phyloP scores from a whole-genome alignment of 2,888 invertebrate species.

The Phymatocera aterrima region DNA sequence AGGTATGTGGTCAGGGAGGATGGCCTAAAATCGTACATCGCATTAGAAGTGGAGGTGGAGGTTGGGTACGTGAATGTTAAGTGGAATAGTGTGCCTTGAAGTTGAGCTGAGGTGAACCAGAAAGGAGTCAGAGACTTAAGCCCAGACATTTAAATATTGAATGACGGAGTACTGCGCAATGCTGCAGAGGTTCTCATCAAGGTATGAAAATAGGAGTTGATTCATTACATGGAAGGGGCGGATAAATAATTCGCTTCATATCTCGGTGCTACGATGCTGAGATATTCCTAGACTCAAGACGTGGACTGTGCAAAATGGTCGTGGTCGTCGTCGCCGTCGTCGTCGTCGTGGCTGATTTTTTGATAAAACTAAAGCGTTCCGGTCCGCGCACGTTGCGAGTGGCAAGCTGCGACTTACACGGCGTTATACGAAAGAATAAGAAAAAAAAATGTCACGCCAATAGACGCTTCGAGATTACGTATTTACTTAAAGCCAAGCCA shows the following conservation, averaged over 20 bases:
- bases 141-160: conserved; percentile 14
- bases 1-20: conserved; percentile 37
- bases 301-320: neutral
- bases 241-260: conserved; percentile 18
- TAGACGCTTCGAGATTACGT: conserved; percentile 33
- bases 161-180: neutral
- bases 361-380: neutral
- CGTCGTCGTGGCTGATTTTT: conserved; percentile 1
- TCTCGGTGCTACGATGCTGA: conserved; percentile 39
- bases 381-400: too few species aligned
- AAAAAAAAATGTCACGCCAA: conserved; percentile 20
- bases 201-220: conserved; percentile 17
- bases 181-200: neutral
- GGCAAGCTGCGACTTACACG: neutral
- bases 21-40: conserved; percentile 8
- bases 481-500: conserved; percentile 24
- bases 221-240: conserved; percentile 9
- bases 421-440: neutral
- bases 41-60: too few species aligned
- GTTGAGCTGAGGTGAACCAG: conserved; percentile 8
- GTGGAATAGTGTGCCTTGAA: conserved; percentile 38
- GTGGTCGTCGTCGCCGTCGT: neutral
- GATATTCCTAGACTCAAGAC: conserved; percentile 53
- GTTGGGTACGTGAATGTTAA: neutral
- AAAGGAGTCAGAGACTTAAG: neutral